Percentiles rank a stretch among this genome's conserved stretches.
Evolutionary conservation across 2,113 vertebrate genomes (phyloP).

Genomic region (Haplochromis burtoni): DNA sequence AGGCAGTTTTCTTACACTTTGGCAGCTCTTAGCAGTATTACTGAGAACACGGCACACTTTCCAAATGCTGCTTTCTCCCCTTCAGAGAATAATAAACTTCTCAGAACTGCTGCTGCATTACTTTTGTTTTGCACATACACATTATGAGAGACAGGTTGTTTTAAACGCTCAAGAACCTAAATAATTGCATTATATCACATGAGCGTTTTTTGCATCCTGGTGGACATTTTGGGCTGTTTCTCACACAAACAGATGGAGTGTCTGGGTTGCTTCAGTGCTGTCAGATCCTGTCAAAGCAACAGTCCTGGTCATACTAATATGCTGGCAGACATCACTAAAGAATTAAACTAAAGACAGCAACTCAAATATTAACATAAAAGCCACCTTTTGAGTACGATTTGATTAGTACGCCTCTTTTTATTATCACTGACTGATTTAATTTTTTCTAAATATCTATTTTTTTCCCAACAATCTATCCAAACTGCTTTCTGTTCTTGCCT

Average conservation of each 20-base stretch:
- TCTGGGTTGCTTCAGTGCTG: background rate
- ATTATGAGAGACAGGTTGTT: background rate
- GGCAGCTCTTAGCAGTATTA: background rate
- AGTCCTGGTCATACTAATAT: background rate
- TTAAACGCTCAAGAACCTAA: background rate
- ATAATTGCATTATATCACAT: background rate
- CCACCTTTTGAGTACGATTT: background rate
- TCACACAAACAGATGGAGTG: background rate
- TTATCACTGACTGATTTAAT: background rate
- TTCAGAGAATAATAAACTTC: background rate
- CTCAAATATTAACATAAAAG: background rate
- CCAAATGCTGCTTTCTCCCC: background rate
- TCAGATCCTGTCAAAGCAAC: background rate
- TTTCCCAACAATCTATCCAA: background rate
- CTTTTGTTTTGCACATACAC: background rate
- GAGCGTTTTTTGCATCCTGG: background rate
- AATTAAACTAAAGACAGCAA: background rate
- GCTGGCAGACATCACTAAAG: background rate
- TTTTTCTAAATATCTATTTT: background rate
- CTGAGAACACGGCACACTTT: background rate
- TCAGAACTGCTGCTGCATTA: background rate
- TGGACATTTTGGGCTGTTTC: background rate
- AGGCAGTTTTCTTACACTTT: slow-evolving; percentile 13
- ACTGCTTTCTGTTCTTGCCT: background rate
- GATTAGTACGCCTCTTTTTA: background rate